Evolutionary conservation across 2,113 vertebrate genomes (phyloP).

Genomic region (Azemiops feae): DNA sequence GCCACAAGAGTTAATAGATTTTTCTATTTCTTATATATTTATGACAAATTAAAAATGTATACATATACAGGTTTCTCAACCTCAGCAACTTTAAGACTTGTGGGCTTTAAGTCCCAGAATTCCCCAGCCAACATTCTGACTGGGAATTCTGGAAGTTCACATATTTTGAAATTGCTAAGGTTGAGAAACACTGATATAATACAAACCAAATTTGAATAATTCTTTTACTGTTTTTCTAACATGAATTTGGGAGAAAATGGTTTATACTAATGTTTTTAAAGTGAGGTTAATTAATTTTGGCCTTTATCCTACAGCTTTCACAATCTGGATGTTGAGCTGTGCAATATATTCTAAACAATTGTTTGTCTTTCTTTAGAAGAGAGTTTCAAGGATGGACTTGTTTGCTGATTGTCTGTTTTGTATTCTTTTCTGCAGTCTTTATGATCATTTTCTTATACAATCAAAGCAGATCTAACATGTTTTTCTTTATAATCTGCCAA

Average conservation of each 20-base stretch:
- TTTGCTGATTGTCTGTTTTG: slow-evolving; percentile 38
- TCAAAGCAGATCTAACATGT: slow-evolving; percentile 22
- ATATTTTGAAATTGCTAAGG: not conserved
- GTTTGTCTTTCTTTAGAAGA: slow-evolving; percentile 19
- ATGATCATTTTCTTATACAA: slow-evolving; percentile 32
- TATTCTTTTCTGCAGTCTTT: slow-evolving; percentile 33
- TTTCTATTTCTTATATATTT: not conserved
- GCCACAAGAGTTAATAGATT: not conserved
- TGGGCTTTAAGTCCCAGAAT: not conserved
- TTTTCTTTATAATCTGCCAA: slow-evolving; percentile 49
- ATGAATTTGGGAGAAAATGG: slow-evolving; percentile 27
- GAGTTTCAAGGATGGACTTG: fast-evolving
- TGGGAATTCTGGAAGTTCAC: not conserved
- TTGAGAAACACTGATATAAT: not conserved
- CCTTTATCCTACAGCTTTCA: slow-evolving; percentile 42
- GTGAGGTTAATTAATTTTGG: slow-evolving; percentile 39
- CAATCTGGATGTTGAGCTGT: slow-evolving; percentile 55
- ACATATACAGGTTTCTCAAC: slow-evolving; percentile 14
- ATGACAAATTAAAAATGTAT: not conserved
- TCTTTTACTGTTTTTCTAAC: slow-evolving; percentile 46
- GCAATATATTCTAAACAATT: slow-evolving; percentile 35
- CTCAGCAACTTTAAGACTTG: not conserved
- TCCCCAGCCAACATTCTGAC: not conserved
- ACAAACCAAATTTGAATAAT: slow-evolving; percentile 6
- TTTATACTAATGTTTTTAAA: slow-evolving; percentile 50